phyloP scores from a whole-genome alignment of 1,140 invertebrate species.

The Idris sp. region DNA sequence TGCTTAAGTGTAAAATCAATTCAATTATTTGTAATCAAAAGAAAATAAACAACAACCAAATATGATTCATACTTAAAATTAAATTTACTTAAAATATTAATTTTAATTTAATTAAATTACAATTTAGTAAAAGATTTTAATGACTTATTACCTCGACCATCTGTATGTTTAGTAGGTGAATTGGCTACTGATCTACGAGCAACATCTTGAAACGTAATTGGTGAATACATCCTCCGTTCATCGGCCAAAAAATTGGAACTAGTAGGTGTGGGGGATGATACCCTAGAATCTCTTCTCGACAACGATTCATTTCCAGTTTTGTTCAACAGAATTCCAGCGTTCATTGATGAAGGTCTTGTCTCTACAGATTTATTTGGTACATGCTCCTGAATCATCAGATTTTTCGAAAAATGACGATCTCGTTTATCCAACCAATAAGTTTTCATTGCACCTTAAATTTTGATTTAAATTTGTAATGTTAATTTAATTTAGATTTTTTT shows the following conservation, averaged over 20 bases:
- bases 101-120: too few relatives aligned
- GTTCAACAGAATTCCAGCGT: too few relatives aligned
- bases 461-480: too few relatives aligned
- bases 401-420: constrained; percentile 80
- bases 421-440: constrained; percentile 92
- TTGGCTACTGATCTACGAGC: constrained; percentile 85
- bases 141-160: constrained; percentile 72
- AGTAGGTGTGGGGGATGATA: constrained; percentile 65
- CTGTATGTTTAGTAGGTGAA: constrained; percentile 81
- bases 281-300: constrained; percentile 65
- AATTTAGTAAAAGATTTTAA: too few relatives aligned
- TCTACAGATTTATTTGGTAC: too few relatives aligned
- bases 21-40: too few relatives aligned
- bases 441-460: constrained; percentile 86
- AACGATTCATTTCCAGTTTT: constrained; percentile 58
- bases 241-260: constrained; percentile 71
- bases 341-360: too few relatives aligned
- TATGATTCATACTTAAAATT: too few relatives aligned
- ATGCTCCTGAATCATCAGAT: constrained; percentile 64
- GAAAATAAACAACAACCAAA: too few relatives aligned
- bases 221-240: constrained; percentile 86
- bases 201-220: constrained; percentile 90
- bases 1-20: too few relatives aligned
- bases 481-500: too few relatives aligned
- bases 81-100: too few relatives aligned